Evolutionary conservation across 2,888 invertebrate genomes (phyloP), one percentile per base, ranked within the genome.

Genomic region (Mechanitis messenoides): DNA sequence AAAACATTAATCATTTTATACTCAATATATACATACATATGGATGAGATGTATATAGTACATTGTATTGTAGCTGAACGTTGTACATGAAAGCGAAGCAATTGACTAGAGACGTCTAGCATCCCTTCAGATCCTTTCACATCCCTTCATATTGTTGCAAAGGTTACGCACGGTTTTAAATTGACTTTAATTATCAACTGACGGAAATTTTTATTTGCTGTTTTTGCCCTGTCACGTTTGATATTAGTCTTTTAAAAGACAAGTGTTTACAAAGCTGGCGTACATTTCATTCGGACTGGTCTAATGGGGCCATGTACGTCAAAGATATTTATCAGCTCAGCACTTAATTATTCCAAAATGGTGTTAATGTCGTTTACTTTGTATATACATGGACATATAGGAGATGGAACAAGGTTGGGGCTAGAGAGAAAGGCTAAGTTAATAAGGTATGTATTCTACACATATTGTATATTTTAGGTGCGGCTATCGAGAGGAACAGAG

Each of bases 221-320:
- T 28, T 63, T 63, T n/a, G 64, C 64, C 11, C 20, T 46, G 31
- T 61, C 45, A 12, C 46, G 54, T 31, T 58, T 63, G 9, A 33
- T 3, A 56, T 60, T 56, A 3, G 59, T 3, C 11, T 9, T 33
- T 38, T 60, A 58, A 12, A 65, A 58, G 0, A n/a, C 47, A 2
- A 45, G 57, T 2, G 63, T 53, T 11, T 62, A 68, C 11, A 62
- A 61, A 35, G 68, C 62, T 20, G 62, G 65, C 3, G 60, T 45
- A 20, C 63, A 60, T 50, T 65, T 63, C 1, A 67, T 33, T 50
- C 45, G 42, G 1, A 60, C 53, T 42, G 56, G 35, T 33, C 55
- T 46, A 1, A 62, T 20, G 33, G 65, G 64, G 33, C 1, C 35
- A 6, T 35, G 35, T 35, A 35, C 35, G 35, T 35, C 35, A 35